Conservation (phyloP, 2,797 vertebrate genomes). For the Girardinus metallicus region DNA sequence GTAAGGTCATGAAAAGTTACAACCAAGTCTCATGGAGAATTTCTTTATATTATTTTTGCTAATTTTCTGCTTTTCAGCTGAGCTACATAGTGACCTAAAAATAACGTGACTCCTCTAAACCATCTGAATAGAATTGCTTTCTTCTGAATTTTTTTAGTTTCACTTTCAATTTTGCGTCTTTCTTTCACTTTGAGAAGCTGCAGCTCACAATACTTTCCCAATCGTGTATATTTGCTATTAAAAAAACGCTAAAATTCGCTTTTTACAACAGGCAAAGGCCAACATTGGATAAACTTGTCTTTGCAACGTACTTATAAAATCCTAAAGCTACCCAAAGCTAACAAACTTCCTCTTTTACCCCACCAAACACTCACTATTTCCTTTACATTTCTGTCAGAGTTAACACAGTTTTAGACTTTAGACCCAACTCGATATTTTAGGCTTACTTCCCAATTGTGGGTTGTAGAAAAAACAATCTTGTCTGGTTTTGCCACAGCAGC, state of each 20-base stretch:
- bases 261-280: not conserved
- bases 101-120: not conserved
- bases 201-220: not conserved
- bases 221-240: not conserved
- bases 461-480: slow-evolving; percentile 4
- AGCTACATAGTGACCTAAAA: not conserved
- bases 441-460: slow-evolving; percentile 61
- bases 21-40: not conserved
- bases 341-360: not conserved
- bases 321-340: not conserved
- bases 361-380: not conserved
- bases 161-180: not conserved
- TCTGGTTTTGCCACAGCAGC: slow-evolving; percentile 26
- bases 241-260: too few species aligned
- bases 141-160: not conserved
- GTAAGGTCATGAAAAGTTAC: not conserved
- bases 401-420: not conserved
- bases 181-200: not conserved
- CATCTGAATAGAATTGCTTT: not conserved
- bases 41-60: not conserved
- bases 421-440: fast-evolving
- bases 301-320: not conserved
- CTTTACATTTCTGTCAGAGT: not conserved
- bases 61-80: not conserved
- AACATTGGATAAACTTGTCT: not conserved